Percentiles rank a stretch among this genome's conserved stretches.
Evolutionary conservation across 2,113 vertebrate species (phyloP).

Genomic region (Chascanopsetta lugubris): DNA sequence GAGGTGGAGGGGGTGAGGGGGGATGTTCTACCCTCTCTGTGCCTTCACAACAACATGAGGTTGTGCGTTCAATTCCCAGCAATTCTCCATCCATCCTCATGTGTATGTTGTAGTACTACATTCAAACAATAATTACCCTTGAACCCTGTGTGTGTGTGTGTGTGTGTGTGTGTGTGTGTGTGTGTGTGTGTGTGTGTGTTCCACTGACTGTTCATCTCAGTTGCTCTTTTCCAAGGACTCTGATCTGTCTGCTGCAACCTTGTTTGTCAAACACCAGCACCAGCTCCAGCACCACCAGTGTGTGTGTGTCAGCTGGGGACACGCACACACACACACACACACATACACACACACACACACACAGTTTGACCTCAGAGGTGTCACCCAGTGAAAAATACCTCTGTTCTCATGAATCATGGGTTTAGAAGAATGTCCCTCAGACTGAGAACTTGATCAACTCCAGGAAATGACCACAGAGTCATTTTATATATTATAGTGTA

Average conservation of each 20-base stretch:
- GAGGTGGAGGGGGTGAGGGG: background rate
- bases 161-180: background rate
- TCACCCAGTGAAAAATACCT: constrained; percentile 53
- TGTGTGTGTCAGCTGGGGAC: constrained; percentile 56
- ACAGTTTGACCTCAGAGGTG: constrained; percentile 61
- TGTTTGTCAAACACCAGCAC: constrained; percentile 75
- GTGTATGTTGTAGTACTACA: too few relatives aligned
- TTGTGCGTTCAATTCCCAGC: too few relatives aligned
- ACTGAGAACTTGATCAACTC: constrained; percentile 35
- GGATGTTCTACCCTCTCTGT: background rate
- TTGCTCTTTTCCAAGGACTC: constrained; percentile 67
- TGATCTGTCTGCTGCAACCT: constrained; percentile 65
- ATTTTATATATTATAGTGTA: background rate
- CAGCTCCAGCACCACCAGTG: constrained; percentile 65
- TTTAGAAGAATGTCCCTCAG: constrained; percentile 60
- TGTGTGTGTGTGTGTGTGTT: constrained; percentile 32
- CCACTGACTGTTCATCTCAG: constrained; percentile 49
- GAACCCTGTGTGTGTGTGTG: background rate
- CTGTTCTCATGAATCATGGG: constrained; percentile 40
- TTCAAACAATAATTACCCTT: too few relatives aligned
- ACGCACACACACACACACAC: constrained; percentile 37
- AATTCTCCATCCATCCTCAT: too few relatives aligned
- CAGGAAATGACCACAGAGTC: constrained; percentile 1
- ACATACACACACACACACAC: constrained; percentile 47
- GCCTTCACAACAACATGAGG: background rate